phyloP scores from a whole-genome alignment of 2,113 vertebrate genomes.

The Lophura nycthemera region DNA sequence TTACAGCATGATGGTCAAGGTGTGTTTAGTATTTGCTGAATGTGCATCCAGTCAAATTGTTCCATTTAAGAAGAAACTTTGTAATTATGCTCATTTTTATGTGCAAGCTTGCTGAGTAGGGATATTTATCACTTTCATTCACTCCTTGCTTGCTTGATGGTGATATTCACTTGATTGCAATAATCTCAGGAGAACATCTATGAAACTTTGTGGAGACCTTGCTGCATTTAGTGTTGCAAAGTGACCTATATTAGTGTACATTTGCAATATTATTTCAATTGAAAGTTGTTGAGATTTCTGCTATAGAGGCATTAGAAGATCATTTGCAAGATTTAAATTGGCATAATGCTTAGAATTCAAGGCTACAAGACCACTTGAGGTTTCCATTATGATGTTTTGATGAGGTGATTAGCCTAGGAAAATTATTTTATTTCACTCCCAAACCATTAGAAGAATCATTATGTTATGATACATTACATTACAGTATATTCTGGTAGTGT shows the following conservation, averaged over 20 bases:
- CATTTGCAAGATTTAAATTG: not conserved
- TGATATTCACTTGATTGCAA: not conserved
- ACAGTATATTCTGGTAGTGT: not conserved
- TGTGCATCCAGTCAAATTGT: not conserved
- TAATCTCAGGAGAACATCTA: not conserved
- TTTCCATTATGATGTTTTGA: not conserved
- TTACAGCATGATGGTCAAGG: not conserved
- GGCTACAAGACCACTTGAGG: not conserved
- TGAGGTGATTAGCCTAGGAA: constrained; percentile 36
- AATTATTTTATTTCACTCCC: constrained; percentile 18
- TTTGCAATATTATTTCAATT: not conserved
- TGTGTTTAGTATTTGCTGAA: not conserved
- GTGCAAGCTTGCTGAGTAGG: not conserved
- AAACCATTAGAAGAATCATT: constrained; percentile 2
- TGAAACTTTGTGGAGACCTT: not conserved
- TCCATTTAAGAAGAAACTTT: not conserved
- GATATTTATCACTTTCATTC: not conserved
- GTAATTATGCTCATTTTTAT: not conserved
- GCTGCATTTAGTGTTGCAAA: not conserved
- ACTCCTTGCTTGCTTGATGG: accelerated
- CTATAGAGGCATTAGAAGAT: not conserved
- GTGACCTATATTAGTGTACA: not conserved
- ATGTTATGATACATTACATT: not conserved
- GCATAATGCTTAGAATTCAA: not conserved
- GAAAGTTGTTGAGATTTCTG: not conserved